Base-by-base conservation (phyloP, 2,888 invertebrate genomes). In the Scaptomyza tumidula region DNA sequence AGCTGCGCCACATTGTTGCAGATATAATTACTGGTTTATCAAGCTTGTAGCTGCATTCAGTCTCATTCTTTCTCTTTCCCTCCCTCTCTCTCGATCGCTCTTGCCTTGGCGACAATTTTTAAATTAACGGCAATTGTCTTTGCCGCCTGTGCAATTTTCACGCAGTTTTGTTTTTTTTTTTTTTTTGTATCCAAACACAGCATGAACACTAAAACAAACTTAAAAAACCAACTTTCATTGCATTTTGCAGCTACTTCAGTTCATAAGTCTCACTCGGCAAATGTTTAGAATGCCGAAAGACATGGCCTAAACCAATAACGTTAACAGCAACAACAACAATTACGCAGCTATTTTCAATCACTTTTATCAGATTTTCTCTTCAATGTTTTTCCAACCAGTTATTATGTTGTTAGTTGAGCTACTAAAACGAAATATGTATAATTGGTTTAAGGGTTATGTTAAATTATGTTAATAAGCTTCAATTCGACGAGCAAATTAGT, bases 111-210 rank as follows among this genome's bases (percentile, higher is more conserved):
- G 85, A 85, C 89, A 86, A 88, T 85, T 79, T 80, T 79, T 59
- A 84, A 84, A 85, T 88, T 81, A 85, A 88, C 85, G 89, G 84
- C 85, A 85, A 85, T 85, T 85, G 88, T 88, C 61, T 86, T 68
- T 66, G 71, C 78, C 76, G 80, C 88, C 83, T 80, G 65, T 76
- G 65, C 88, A 88, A 82, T 83, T 83, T 83, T 86, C 86, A 87
- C 88, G 83, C 83, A 87, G 86, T 87, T 83, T 76, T 81, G 78
- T 24, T 76, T 81, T 80, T 19, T 19, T 19, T 19, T 19, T 19
- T 19, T 19, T 19, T 19, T 19, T 19, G 1, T 19, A 19, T 19
- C 69, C 67, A 10, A 80, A 71, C 63, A 68, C 77, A 81, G 60
- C 75, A 73, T 71, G 61, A 81, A 56, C 60, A 78, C 56, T 37